Evolutionary conservation across 1,140 invertebrate genomes (phyloP), one percentile per base, ranked within the genome.

Genomic region (Drosophila santomea): DNA sequence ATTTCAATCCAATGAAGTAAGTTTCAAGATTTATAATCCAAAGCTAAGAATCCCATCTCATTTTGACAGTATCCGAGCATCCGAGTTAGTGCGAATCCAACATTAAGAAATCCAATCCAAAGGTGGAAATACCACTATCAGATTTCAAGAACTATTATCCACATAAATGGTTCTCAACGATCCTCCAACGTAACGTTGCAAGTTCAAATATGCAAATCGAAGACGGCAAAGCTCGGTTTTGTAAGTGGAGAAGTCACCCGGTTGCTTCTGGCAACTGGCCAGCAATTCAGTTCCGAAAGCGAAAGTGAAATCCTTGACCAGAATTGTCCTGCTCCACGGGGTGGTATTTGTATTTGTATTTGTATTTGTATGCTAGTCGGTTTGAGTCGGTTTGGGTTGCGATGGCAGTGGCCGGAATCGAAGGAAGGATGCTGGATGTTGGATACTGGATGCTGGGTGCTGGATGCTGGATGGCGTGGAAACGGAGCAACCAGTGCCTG

Each of bases 401-500:
- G 47, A 66, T 23, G 60, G 20, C 35, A 12, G 35, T 23, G 60
- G 28, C 35, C 20, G 35, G 56, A 25, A 48, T 39, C 35, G 56
- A 35, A 17, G 47, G 43, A 43, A n/a, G 41, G 41, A 44, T 23
- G 51, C 38, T 54, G 36, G 52, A 51, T 67, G 43, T 36, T 38
- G 43, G 62, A 62, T 80, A 59, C 23, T 25, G 23, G 23, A 4
- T 25, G 23, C 23, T 25, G 23, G 23, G 23, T 25, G 23, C 23
- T 17, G 17, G 20, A 20, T 25, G 43, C 41, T 38, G 43, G 57
- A 59, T 80, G 63, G 41, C 57, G 77, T 92, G 86, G 88, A 82
- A 91, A 92, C 88, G 76, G 71, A 90, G 82, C 90, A 89, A 80
- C 85, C 84, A 90, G 84, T 74, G 76, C 84, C 80, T 80, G 86